phyloP scores from a whole-genome alignment of 2,113 vertebrate genomes.

The Zapus hudsonius region DNA sequence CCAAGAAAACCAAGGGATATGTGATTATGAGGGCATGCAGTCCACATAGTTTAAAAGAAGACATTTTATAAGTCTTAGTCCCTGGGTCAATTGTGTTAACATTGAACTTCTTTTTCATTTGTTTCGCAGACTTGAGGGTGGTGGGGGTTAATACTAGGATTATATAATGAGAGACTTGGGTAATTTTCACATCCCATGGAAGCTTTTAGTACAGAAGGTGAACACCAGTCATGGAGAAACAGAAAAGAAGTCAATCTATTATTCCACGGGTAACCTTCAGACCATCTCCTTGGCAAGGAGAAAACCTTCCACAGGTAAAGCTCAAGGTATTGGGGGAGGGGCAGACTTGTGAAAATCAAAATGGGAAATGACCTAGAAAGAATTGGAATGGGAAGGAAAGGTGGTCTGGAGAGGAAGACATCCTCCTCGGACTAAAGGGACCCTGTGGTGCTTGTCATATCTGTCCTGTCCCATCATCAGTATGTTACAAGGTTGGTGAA shows the following conservation, averaged over 20 bases:
- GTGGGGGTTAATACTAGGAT: background rate
- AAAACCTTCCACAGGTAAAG: conserved; percentile 13
- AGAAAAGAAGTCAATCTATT: background rate
- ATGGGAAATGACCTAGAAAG: background rate
- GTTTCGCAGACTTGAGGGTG: background rate
- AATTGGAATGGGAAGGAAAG: background rate
- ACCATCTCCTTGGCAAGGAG: background rate
- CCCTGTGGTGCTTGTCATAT: background rate
- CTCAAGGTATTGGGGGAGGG: background rate
- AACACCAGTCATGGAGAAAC: background rate
- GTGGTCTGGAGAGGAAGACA: background rate
- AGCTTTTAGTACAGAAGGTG: background rate
- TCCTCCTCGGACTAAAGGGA: background rate
- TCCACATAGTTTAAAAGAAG: conserved; percentile 37
- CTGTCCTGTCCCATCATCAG: background rate
- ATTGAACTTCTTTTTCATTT: conserved; percentile 35
- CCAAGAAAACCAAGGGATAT: conserved; percentile 9
- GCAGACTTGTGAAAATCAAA: background rate
- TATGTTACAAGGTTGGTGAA: background rate
- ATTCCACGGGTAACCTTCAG: conserved; percentile 17
- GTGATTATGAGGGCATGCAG: background rate
- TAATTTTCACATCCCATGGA: background rate
- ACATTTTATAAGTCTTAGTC: background rate
- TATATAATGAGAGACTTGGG: background rate
- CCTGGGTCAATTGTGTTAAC: background rate